A percentile compares a stretch with the other conserved stretches of the same genome.
These are phyloP conservation scores for Diorhabda sublineata DNA, from an alignment of 1,140 invertebrate species.

Conservation along the genomic window DNA sequence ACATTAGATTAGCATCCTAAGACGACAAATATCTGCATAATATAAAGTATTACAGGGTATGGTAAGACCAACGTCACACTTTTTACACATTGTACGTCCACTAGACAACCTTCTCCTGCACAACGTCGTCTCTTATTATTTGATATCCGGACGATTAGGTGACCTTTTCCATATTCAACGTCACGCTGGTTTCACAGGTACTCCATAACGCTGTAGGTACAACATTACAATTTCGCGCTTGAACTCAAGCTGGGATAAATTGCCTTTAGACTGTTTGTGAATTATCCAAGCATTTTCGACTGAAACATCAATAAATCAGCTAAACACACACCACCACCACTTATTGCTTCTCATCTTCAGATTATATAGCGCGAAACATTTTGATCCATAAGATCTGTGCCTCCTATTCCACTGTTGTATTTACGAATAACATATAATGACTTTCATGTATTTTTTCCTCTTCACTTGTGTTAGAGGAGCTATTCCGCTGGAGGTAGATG, in stretches of 20 bases:
- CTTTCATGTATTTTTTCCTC: no score
- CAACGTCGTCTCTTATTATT: not conserved
- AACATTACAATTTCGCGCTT: constrained; percentile 23
- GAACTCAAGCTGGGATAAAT: constrained; percentile 29
- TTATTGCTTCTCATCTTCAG: constrained; percentile 41
- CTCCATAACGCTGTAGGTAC: constrained; percentile 14
- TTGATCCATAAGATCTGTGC: constrained; percentile 44
- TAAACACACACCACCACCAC: constrained; percentile 43
- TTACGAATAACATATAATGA: constrained; percentile 17
- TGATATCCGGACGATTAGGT: constrained; percentile 16
- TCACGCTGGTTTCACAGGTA: no score
- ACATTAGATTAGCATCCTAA: not conserved
- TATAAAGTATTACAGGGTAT: constrained; percentile 12
- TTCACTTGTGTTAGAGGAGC: no score
- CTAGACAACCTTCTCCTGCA: constrained; percentile 22
- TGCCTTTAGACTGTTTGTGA: constrained; percentile 30
- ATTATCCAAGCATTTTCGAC: constrained; percentile 43
- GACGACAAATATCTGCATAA: not conserved
- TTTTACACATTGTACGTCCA: constrained; percentile 18
- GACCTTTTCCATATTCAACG: constrained; percentile 15
- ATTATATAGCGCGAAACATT: constrained; percentile 42
- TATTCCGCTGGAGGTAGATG: no score
- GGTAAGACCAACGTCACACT: no score
- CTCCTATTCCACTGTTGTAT: constrained; percentile 42
- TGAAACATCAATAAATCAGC: constrained; percentile 36